A percentile compares a stretch with the other conserved stretches of the same genome.
Evolutionary conservation across 2,888 invertebrate genomes (phyloP).

Genomic region (Calameuta pallipes): DNA sequence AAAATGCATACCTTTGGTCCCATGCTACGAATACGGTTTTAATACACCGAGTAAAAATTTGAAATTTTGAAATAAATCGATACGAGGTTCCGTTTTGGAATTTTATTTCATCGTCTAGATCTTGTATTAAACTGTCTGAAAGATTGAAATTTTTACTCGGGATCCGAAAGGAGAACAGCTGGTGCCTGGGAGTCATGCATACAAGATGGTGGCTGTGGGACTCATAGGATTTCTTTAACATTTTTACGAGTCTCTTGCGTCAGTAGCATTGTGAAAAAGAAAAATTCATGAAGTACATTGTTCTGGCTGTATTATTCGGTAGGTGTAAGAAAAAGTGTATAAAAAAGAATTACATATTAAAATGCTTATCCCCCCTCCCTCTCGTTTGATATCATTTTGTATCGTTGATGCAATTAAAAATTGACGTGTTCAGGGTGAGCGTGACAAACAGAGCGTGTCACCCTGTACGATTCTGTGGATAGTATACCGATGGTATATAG

Average conservation of each 20-base stretch:
- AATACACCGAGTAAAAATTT: neutral
- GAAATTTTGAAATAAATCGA: too few species aligned
- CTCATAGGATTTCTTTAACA: neutral
- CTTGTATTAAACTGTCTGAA: too few species aligned
- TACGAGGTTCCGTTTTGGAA: too few species aligned
- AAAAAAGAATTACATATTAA: neutral
- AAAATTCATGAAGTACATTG: neutral
- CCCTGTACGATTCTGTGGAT: neutral
- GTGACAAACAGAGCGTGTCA: slow-evolving; percentile 22
- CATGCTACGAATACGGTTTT: neutral
- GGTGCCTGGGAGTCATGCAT: neutral
- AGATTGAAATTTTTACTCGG: too few species aligned
- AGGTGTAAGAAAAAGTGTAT: neutral
- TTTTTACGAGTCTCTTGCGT: neutral
- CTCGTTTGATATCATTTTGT: neutral
- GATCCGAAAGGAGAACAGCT: neutral
- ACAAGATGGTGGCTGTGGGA: too few species aligned
- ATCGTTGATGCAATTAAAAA: neutral
- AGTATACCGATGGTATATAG: neutral
- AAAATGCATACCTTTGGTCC: neutral
- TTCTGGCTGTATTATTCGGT: neutral
- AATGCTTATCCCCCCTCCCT: neutral
- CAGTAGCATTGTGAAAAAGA: neutral
- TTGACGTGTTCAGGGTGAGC: slow-evolving; percentile 14
- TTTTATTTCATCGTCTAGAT: too few species aligned